These are phyloP conservation scores for Rhinogobius similis DNA, from an alignment of 2,113 vertebrate genomes.

Conservation along the genomic window DNA sequence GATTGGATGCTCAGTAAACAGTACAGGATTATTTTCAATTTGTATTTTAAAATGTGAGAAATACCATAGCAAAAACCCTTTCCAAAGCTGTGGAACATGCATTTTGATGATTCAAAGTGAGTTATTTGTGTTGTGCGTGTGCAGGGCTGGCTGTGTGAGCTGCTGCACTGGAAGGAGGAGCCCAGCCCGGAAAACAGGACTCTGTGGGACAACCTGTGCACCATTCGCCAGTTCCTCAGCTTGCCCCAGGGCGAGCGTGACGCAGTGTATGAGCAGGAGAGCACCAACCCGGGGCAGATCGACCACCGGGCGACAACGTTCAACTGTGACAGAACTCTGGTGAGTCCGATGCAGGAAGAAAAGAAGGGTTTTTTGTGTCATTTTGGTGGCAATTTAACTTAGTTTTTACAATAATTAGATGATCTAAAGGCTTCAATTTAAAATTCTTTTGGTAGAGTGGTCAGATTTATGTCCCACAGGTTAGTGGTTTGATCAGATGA, in stretches of 20 bases:
- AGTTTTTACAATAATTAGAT: too few relatives aligned
- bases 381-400: too few relatives aligned
- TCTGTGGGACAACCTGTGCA: conserved; percentile 94
- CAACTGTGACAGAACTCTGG: conserved; percentile 88
- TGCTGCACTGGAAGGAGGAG: conserved; percentile 96
- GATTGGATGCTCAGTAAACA: too few relatives aligned
- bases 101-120: neutral
- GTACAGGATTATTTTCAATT: too few relatives aligned
- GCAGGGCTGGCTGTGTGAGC: conserved; percentile 94
- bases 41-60: too few relatives aligned
- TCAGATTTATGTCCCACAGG: too few relatives aligned
- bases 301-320: conserved; percentile 85
- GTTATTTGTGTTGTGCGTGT: neutral
- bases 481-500: too few relatives aligned
- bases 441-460: too few relatives aligned
- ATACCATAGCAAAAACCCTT: neutral
- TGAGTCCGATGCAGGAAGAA: conserved; percentile 69
- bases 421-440: too few relatives aligned
- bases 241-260: conserved; percentile 91
- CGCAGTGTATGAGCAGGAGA: conserved; percentile 94
- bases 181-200: conserved; percentile 93
- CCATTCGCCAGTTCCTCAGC: conserved; percentile 93
- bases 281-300: conserved; percentile 85
- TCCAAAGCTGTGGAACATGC: neutral
- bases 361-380: too few relatives aligned